phyloP scores from a whole-genome alignment of 30 jellyfish, hydroid and myxozoan genomes.

The Phacellophora camtschatica region DNA sequence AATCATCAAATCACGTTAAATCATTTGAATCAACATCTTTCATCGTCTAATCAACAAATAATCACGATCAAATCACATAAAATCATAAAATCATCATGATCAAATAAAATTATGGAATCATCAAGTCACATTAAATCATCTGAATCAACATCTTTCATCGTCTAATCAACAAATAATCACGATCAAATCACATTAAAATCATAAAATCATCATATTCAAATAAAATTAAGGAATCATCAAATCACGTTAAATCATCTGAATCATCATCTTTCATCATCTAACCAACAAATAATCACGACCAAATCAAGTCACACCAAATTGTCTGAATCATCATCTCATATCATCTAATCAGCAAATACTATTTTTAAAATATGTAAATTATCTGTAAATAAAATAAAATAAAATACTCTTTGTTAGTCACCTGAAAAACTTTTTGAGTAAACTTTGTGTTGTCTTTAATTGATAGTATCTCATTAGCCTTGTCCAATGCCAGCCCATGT shows the following conservation, averaged over 20 bases:
- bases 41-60: conserved; percentile 50
- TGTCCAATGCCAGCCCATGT: background rate
- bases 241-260: conserved; percentile 68
- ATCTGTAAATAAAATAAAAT: too few species aligned
- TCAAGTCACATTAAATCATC: conserved; percentile 69
- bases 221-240: too few species aligned
- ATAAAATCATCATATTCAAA: too few species aligned
- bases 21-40: conserved; percentile 77
- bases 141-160: conserved; percentile 78
- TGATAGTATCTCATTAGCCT: conserved; percentile 2
- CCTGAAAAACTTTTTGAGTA: conserved; percentile 24
- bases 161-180: conserved; percentile 5
- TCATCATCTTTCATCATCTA: conserved; percentile 82
- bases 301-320: too few species aligned
- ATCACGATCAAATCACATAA: too few species aligned
- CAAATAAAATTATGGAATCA: too few species aligned
- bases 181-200: too few species aligned
- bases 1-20: conserved; percentile 64
- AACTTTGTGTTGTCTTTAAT: conserved; percentile 6
- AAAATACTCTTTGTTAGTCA: too few species aligned
- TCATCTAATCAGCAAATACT: conserved; percentile 70
- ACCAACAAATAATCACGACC: background rate
- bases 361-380: too few species aligned
- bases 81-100: too few species aligned
- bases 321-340: too few species aligned